Evolutionary conservation across 2,113 vertebrate species (phyloP), one percentile per base, ranked within the genome.

Genomic region (Ammodytes marinus): DNA sequence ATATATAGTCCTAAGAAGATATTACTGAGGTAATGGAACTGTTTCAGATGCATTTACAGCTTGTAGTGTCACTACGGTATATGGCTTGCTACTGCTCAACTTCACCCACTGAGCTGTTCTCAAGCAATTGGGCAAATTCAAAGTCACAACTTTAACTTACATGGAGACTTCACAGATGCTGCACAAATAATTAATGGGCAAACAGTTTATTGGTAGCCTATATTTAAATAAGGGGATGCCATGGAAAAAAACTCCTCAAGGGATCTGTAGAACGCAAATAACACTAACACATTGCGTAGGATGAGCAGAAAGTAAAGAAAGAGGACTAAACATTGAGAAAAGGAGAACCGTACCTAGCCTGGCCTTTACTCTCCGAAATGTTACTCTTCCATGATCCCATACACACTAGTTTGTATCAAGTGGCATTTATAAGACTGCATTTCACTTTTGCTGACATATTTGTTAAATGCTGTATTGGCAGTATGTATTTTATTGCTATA

Each of bases 141-240:
- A 71, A 66, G 67, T 55, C 49, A 5, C 84, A 79, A 80, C 65
- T 69, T 75, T 67, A 45, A 83, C 55, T 83, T 82, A 82, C 63
- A 86, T 11, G 17, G 74, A 42, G 82, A 88, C 83, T 89, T 86
- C 82, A 83, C 86, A 91, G 83, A 86, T 88, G 81, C 72, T 4
- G 39, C 80, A 72, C 81, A 85, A 94, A 92, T 90, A 91, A 91
- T 91, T 92, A 72, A 92, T 92, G 83, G 89, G 79, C 75, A 87
- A 89, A 86, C 74, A 80, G 66, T 88, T 91, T 87, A 84, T 75
- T 54, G 54, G 77, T 77, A 27, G 27, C 27, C 27, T 27, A 69
- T 84, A 46, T 93, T 85, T 80, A 72, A 85, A 89, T 88, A 59
- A 58, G 59, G 0, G 1, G 86, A 87, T 84, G 49, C 89, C 70